A percentile compares a stretch with the other conserved stretches of the same genome.
These are phyloP conservation scores for Prionailurus bengalensis DNA, from an alignment of 2,113 vertebrate species.

Conservation along the genomic window DNA sequence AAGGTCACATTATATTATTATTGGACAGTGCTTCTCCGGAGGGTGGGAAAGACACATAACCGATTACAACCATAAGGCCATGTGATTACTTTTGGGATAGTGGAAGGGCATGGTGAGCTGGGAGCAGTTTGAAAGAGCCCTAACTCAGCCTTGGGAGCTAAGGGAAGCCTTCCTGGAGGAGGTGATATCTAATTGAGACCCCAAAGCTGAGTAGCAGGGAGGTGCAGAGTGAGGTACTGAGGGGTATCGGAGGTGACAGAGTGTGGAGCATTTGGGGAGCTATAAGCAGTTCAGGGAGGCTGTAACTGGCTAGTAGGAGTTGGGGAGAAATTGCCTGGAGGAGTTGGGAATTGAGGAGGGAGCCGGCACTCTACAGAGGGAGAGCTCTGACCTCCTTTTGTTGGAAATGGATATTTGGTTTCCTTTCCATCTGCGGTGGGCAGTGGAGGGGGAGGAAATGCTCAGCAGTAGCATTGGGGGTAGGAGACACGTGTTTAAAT, in stretches of 20 bases:
- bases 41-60: neutral
- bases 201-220: neutral
- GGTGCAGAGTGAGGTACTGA: neutral
- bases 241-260: neutral
- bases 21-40: neutral
- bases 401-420: neutral
- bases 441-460: neutral
- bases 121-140: neutral
- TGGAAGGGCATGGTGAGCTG: neutral
- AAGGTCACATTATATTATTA: neutral
- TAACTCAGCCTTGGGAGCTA: neutral
- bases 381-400: neutral
- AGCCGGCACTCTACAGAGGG: neutral
- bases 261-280: neutral
- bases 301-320: neutral
- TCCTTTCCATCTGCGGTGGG: neutral
- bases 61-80: neutral
- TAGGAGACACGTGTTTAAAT: neutral
- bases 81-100: neutral
- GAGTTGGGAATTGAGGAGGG: too few relatives aligned
- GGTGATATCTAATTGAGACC: neutral
- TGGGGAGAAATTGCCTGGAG: neutral
- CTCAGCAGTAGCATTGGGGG: neutral
- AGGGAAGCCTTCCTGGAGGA: neutral
- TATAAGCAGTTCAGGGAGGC: neutral